These are phyloP conservation scores for Acestrorhynchus altus DNA, from an alignment of 2,797 vertebrate genomes.

Conservation along the genomic window DNA sequence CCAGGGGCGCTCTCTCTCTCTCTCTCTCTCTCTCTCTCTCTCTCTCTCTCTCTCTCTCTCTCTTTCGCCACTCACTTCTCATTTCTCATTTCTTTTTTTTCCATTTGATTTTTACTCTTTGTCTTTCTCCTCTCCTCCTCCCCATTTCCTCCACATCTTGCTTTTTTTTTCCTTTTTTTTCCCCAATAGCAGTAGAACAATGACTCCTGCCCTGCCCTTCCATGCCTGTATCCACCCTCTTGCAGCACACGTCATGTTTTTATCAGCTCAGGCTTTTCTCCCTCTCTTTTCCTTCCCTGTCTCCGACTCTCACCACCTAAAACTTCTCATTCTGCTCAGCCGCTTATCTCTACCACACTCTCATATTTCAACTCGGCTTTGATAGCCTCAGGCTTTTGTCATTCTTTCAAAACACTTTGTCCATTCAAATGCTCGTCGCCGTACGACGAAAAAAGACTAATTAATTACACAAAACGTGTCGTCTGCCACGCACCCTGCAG, in stretches of 20 bases:
- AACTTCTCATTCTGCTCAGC: conserved; percentile 28
- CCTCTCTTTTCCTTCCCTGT: conserved; percentile 52
- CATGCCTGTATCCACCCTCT: conserved; percentile 9
- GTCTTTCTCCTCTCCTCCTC: conserved; percentile 28
- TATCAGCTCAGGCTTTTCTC: conserved; percentile 39
- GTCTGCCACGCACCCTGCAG: conserved; percentile 9
- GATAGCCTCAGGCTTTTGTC: conserved; percentile 52
- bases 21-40: conserved; percentile 20
- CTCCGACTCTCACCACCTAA: conserved; percentile 56
- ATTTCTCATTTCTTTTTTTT: not conserved
- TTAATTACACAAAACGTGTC: conserved; percentile 50
- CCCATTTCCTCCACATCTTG: conserved; percentile 49
- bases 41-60: conserved; percentile 21
- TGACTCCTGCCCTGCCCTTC: conserved; percentile 57
- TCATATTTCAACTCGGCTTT: conserved; percentile 51
- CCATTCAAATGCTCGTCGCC: conserved; percentile 35
- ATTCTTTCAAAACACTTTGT: conserved; percentile 43
- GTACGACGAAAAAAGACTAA: conserved; percentile 48
- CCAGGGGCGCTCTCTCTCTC: conserved; percentile 54
- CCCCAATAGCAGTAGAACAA: conserved; percentile 70
- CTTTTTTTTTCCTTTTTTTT: conserved; percentile 40
- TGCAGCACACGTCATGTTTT: not conserved
- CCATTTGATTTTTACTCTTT: not conserved
- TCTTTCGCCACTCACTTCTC: conserved; percentile 18
- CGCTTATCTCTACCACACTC: conserved; percentile 36